Base-by-base conservation (phyloP, 2,888 invertebrate genomes). In the Tuta absoluta region DNA sequence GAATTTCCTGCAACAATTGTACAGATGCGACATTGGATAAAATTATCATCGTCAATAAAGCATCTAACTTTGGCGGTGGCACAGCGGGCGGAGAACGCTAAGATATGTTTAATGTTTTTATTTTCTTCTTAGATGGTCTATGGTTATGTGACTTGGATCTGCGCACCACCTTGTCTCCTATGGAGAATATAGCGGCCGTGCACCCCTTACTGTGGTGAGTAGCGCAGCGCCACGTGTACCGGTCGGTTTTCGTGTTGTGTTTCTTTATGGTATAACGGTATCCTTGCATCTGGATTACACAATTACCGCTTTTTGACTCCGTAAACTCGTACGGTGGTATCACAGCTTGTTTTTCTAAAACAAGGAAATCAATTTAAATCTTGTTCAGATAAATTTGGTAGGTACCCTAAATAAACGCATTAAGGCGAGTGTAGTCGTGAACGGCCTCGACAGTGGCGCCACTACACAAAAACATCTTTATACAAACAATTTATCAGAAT, bases 61-160 rank as follows among this genome's bases (percentile, higher is more conserved):
- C n/a, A n/a, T n/a, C n/a, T n/a, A n/a, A 4, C 5, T 28, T 5
- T 28, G n/a, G n/a, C n/a, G n/a, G 28, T 5, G 28, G 28, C 2
- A 5, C 28, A 5, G 12, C 14, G 49, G 19, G 8, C 1, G 1
- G n/a, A 0, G 21, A 19, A 7, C n/a, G 49, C 49, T 19, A 49
- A 49, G 49, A 19, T 7, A 10, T 49, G 10, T 17, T 8, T 17
- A 33, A 7, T 2, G 17, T 56, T 28, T 56, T 53, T 23, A 11
- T 1, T 23, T 21, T 21, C 12, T 2, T 48, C 19, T 23, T 53
- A 14, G 56, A 28, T 12, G 28, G 28, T 2, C n/a, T 28, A 63
- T 79, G 78, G 38, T 69, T 75, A 37, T 78, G 78, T 21, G 68
- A 66, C 4, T 71, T 70, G 51, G 65, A 71, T 1, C 72, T 68